phyloP scores from a whole-genome alignment of 2,113 vertebrate genomes.

The Struthidea cinerea region DNA sequence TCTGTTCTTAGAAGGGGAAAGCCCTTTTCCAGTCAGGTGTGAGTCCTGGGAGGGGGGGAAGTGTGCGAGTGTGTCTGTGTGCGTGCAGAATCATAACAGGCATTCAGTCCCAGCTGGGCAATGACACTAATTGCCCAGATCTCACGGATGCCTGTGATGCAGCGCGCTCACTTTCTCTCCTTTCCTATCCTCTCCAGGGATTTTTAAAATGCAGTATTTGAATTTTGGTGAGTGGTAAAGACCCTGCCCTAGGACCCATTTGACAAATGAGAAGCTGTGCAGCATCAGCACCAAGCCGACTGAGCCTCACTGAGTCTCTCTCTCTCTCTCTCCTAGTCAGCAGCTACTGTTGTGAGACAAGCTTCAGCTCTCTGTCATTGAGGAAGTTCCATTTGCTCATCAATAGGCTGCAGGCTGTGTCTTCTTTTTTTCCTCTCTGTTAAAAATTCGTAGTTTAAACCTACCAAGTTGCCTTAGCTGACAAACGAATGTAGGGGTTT shows the following conservation, averaged over 20 bases:
- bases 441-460: constrained; percentile 31
- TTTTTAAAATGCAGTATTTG: constrained; percentile 79
- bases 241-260: constrained; percentile 78
- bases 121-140: constrained; percentile 71
- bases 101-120: constrained; percentile 71
- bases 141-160: constrained; percentile 64
- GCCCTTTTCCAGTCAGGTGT: constrained; percentile 48
- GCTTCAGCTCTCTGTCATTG: constrained; percentile 71
- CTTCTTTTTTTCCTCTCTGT: constrained; percentile 11
- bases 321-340: constrained; percentile 67
- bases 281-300: constrained; percentile 71
- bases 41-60: background rate
- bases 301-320: constrained; percentile 70
- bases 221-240: constrained; percentile 81
- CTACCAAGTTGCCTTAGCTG: constrained; percentile 71
- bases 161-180: constrained; percentile 45
- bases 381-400: constrained; percentile 75
- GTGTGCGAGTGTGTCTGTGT: background rate
- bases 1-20: constrained; percentile 19
- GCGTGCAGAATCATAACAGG: constrained; percentile 49
- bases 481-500: constrained; percentile 59
- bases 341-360: constrained; percentile 69
- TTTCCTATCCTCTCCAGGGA: constrained; percentile 68
- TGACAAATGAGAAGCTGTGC: constrained; percentile 80
- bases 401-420: constrained; percentile 69